These are phyloP conservation scores for Onychostoma macrolepis DNA, from an alignment of 2,113 vertebrate genomes.

Conservation along the genomic window DNA sequence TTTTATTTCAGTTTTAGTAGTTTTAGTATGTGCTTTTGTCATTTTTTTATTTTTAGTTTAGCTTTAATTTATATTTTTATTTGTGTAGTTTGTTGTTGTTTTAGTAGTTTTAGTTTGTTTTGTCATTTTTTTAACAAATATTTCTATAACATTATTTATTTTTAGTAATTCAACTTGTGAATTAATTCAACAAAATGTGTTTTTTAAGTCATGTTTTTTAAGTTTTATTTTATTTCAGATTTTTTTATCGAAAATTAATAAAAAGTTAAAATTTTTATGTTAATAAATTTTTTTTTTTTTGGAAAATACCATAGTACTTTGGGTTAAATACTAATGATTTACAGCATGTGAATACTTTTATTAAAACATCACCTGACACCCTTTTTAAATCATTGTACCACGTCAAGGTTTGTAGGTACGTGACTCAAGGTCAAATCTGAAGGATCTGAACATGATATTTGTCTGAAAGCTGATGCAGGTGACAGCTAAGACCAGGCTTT, in stretches of 20 bases:
- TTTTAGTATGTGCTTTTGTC: too few relatives aligned
- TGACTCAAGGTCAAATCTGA: not conserved
- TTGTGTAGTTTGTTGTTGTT: too few relatives aligned
- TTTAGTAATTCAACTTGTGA: not conserved
- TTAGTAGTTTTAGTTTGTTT: too few relatives aligned
- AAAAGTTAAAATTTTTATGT: not conserved
- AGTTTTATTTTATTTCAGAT: not conserved
- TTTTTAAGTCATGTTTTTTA: not conserved
- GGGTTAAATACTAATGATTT: not conserved
- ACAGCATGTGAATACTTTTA: not conserved
- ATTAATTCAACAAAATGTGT: not conserved
- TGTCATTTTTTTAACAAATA: too few relatives aligned
- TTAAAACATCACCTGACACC: not conserved
- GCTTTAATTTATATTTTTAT: too few relatives aligned
- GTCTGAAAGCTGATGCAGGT: not conserved
- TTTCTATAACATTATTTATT: not conserved
- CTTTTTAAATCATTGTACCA: not conserved
- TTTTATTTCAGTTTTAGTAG: not conserved
- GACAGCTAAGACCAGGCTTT: slow-evolving; percentile 10
- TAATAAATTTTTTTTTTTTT: not conserved
- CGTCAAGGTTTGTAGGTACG: not conserved
- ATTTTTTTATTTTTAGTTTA: too few relatives aligned
- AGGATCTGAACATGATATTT: not conserved
- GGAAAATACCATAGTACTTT: not conserved
- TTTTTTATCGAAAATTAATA: not conserved